Evolutionary conservation across 2,888 invertebrate species (phyloP).

Genomic region (Lochmaea capreae): DNA sequence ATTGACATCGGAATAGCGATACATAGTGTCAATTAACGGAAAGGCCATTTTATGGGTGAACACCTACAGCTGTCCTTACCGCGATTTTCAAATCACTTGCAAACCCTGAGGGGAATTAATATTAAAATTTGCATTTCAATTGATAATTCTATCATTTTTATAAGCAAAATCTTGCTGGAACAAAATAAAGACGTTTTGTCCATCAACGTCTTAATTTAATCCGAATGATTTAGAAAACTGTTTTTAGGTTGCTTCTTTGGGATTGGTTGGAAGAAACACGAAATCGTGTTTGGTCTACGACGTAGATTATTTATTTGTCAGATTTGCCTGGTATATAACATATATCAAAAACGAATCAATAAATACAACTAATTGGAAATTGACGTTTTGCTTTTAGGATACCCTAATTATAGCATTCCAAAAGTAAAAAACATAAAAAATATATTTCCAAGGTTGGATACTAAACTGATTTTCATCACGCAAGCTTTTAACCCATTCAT

Average conservation of each 20-base stretch:
- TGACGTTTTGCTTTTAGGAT: slow-evolving; percentile 17
- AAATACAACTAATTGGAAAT: slow-evolving; percentile 21
- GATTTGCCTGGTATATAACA: background rate
- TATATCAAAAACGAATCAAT: slow-evolving; percentile 7
- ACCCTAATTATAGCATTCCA: slow-evolving; percentile 26
- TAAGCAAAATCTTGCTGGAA: too few species aligned
- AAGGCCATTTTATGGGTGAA: too few species aligned
- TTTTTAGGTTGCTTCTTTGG: background rate
- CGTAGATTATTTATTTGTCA: background rate
- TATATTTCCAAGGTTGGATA: slow-evolving; percentile 26
- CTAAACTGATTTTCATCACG: slow-evolving; percentile 32
- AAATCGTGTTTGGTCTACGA: background rate
- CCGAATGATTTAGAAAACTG: background rate
- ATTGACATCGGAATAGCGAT: too few species aligned
- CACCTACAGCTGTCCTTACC: too few species aligned
- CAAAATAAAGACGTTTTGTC: too few species aligned
- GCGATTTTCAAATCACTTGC: too few species aligned
- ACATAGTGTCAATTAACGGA: too few species aligned
- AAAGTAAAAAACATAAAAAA: slow-evolving; percentile 24
- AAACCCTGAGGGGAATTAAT: too few species aligned
- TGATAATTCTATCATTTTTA: too few species aligned
- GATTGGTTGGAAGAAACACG: background rate
- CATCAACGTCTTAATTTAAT: too few species aligned
- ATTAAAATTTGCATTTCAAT: too few species aligned
- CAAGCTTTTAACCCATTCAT: slow-evolving; percentile 33